Conservation (phyloP, 2,113 vertebrate genomes). For the Microcebus lehilahytsara region DNA sequence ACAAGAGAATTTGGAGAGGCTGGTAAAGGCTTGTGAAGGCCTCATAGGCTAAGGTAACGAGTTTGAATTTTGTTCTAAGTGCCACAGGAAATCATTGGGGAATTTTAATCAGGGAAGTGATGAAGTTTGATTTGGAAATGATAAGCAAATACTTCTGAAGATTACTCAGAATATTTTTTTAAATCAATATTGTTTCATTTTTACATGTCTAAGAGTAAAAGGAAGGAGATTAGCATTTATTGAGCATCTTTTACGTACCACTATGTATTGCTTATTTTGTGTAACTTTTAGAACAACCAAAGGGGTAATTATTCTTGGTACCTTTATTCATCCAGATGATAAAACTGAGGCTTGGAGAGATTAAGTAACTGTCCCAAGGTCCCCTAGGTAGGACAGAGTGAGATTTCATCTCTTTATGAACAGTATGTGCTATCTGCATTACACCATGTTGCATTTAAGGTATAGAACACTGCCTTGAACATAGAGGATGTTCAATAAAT, state of each 20-base stretch:
- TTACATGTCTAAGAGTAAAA: neutral
- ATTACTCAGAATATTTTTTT: neutral
- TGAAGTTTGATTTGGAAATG: conserved; percentile 2
- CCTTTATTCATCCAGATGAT: neutral
- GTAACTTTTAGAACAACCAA: neutral
- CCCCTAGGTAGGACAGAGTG: neutral
- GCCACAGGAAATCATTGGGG: neutral
- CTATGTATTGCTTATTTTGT: neutral
- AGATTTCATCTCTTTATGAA: neutral
- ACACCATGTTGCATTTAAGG: neutral
- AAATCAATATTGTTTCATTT: neutral
- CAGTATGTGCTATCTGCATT: neutral
- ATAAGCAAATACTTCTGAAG: neutral
- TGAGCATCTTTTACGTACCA: neutral
- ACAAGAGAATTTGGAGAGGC: neutral
- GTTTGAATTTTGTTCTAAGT: neutral
- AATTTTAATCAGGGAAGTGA: neutral
- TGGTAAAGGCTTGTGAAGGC: neutral
- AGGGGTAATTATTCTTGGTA: neutral
- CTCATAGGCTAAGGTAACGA: neutral
- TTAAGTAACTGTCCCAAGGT: neutral
- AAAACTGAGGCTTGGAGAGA: neutral
- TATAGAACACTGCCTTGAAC: neutral
- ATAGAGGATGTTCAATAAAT: neutral
- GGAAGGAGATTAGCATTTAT: neutral